Percentiles rank a stretch among this genome's conserved stretches.
phyloP scores from a whole-genome alignment of 2,797 vertebrate species.

The Uromys caudimaculatus region DNA sequence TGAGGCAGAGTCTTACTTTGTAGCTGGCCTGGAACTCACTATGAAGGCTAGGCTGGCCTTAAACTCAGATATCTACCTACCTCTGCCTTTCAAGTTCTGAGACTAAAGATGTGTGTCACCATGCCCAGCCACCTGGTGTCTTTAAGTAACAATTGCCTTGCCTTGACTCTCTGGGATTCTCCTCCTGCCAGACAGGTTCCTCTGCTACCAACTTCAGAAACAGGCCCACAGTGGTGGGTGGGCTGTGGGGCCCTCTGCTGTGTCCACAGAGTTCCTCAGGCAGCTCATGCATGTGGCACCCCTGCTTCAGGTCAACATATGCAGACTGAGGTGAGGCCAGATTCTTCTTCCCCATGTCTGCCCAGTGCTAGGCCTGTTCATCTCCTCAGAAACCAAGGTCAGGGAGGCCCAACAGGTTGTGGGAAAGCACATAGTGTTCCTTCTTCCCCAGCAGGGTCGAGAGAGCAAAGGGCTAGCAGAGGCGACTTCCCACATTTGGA shows the following conservation, averaged over 20 bases:
- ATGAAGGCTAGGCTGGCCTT: neutral
- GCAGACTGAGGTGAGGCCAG: neutral
- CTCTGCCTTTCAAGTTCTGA: neutral
- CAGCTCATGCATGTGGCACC: neutral
- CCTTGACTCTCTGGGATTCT: neutral
- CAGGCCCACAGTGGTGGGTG: neutral
- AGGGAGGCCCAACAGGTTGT: neutral
- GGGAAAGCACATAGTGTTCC: constrained; percentile 27
- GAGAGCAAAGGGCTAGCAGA: constrained; percentile 42
- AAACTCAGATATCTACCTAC: neutral
- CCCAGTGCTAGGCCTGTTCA: neutral
- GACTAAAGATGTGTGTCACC: neutral
- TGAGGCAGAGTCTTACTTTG: neutral
- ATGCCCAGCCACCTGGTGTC: too few relatives aligned
- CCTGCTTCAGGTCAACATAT: neutral
- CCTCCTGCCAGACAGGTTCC: neutral
- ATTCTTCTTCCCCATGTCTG: neutral
- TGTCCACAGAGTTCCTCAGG: neutral
- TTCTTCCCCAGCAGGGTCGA: neutral
- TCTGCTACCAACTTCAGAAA: neutral
- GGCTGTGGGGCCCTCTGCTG: neutral
- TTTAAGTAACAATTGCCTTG: neutral
- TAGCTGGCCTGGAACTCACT: neutral
- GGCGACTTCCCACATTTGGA: neutral
- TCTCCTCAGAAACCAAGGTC: neutral